Conservation (phyloP, 2,888 invertebrate genomes). For the Calameuta filiformis region DNA sequence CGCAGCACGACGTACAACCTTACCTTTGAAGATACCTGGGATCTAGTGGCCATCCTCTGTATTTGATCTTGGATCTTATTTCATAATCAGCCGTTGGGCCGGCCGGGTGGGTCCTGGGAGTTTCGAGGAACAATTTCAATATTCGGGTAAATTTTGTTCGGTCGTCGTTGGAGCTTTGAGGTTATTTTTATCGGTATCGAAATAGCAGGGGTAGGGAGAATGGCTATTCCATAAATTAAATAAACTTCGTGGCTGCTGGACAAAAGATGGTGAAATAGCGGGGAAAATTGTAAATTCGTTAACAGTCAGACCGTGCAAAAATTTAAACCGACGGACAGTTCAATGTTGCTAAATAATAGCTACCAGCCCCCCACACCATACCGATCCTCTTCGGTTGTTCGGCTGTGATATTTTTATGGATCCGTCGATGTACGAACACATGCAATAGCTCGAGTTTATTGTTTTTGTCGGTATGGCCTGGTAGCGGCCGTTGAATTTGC, state of each 20-base stretch:
- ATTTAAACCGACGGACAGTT: slow-evolving; percentile 36
- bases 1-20: background rate
- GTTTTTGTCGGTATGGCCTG: slow-evolving; percentile 53
- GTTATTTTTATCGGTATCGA: background rate
- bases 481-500: slow-evolving; percentile 54
- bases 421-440: slow-evolving; percentile 61
- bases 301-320: slow-evolving; percentile 31
- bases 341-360: slow-evolving; percentile 46
- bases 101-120: background rate
- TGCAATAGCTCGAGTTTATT: slow-evolving; percentile 60
- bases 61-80: background rate
- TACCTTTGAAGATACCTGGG: background rate
- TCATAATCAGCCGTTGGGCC: background rate
- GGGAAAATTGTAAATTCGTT: slow-evolving; percentile 32
- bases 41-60: background rate
- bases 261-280: background rate
- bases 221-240: background rate
- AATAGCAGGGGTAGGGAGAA: background rate
- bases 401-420: slow-evolving; percentile 53
- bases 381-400: slow-evolving; percentile 15
- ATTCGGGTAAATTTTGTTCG: background rate
- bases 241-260: background rate
- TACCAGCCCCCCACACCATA: slow-evolving; percentile 15
- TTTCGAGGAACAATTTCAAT: background rate
- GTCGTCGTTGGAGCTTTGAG: too few species aligned